Conservation (phyloP, 2,113 vertebrate species). For the Andinoacara biseriatus region DNA sequence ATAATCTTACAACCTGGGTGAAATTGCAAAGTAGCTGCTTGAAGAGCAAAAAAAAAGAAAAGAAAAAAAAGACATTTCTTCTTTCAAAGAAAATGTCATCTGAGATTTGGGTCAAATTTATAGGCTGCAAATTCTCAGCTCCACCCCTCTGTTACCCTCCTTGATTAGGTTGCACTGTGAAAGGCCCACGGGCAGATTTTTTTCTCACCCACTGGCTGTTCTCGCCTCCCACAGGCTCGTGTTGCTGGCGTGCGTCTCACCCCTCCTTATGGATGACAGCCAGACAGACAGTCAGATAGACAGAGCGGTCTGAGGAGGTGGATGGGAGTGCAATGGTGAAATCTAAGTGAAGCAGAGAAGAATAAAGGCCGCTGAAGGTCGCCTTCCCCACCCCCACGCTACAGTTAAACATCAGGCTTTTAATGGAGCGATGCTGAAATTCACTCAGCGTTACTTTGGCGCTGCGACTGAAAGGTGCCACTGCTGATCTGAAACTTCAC, state of each 20-base stretch:
- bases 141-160: background rate
- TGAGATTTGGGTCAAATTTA: constrained; percentile 25
- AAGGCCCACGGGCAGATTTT: constrained; percentile 8
- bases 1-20: constrained; percentile 2
- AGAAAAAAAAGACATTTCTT: background rate
- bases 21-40: background rate
- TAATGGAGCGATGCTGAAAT: constrained; percentile 27
- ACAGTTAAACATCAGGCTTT: constrained; percentile 46
- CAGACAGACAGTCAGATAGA: constrained; percentile 3
- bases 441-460: background rate
- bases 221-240: constrained; percentile 28
- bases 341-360: constrained; percentile 49
- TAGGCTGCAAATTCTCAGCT: background rate
- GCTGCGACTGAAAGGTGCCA: background rate
- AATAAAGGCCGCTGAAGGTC: constrained; percentile 60
- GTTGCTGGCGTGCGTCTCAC: constrained; percentile 3
- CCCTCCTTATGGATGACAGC: constrained; percentile 42
- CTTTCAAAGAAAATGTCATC: background rate
- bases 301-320: constrained; percentile 52
- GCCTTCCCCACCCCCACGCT: constrained; percentile 49
- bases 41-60: background rate
- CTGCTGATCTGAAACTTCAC: constrained; percentile 6
- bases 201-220: constrained; percentile 18
- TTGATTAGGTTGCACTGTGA: background rate
- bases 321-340: constrained; percentile 29